phyloP scores from a whole-genome alignment of 2,888 invertebrate species.

The Aleiodes alternator region DNA sequence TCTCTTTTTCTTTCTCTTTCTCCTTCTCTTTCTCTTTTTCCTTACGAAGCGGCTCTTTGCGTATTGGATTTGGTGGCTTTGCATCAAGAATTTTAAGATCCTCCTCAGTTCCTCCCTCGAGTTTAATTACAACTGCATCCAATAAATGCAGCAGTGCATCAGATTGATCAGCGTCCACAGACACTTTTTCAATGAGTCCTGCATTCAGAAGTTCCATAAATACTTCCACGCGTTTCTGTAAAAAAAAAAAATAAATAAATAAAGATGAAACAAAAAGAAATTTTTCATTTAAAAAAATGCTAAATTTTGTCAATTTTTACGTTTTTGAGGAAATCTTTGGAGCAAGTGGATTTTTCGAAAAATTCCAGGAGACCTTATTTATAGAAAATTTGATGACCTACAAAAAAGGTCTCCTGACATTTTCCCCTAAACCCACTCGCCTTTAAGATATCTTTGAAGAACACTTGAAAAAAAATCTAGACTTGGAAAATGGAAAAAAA shows the following conservation, averaged over 20 bases:
- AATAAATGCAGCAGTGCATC: conserved; percentile 90
- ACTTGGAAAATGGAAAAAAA: too few species aligned
- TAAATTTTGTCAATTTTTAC: neutral
- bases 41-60: conserved; percentile 55
- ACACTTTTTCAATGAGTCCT: conserved; percentile 85
- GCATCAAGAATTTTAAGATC: conserved; percentile 91
- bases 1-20: conserved; percentile 30
- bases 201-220: conserved; percentile 89
- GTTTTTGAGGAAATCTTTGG: too few species aligned
- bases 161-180: conserved; percentile 90
- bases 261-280: conserved; percentile 13
- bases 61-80: conserved; percentile 64
- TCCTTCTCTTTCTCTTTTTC: conserved; percentile 65
- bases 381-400: too few species aligned
- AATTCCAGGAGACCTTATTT: too few species aligned
- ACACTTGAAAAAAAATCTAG: too few species aligned
- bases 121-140: conserved; percentile 96
- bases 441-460: too few species aligned
- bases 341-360: too few species aligned
- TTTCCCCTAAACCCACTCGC: too few species aligned
- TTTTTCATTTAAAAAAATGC: too few species aligned
- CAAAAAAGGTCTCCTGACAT: too few species aligned
- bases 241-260: conserved; percentile 29
- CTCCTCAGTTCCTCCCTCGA: conserved; percentile 94
- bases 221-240: conserved; percentile 89